These are phyloP conservation scores for Malurus cyaneus DNA, from an alignment of 2,113 vertebrate species.

Conservation along the genomic window DNA sequence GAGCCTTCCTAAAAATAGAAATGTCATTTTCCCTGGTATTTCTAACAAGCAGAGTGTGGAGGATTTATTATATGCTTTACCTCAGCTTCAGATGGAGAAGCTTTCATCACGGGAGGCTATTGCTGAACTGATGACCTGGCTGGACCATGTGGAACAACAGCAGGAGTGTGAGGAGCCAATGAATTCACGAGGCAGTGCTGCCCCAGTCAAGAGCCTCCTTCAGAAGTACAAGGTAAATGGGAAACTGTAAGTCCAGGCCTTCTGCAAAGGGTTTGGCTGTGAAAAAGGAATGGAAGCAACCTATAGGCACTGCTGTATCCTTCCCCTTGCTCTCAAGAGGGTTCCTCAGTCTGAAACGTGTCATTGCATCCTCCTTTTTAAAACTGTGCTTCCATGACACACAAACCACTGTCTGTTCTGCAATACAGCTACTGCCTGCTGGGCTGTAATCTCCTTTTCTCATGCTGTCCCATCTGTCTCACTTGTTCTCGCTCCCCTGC, in stretches of 20 bases:
- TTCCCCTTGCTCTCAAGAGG: background rate
- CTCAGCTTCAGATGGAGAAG: constrained; percentile 83
- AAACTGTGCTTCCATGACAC: background rate
- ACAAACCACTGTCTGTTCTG: background rate
- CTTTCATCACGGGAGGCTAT: constrained; percentile 82
- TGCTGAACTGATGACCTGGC: constrained; percentile 79
- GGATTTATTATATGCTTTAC: constrained; percentile 53
- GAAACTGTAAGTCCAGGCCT: background rate
- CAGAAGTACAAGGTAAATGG: constrained; percentile 81
- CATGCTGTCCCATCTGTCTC: background rate
- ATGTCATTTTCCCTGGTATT: constrained; percentile 18
- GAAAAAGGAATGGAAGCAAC: background rate
- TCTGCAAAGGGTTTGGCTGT: background rate
- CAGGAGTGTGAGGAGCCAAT: constrained; percentile 18
- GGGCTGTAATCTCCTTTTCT: background rate
- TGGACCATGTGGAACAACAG: constrained; percentile 69
- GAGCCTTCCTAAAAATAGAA: constrained; percentile 54
- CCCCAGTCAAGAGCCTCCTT: constrained; percentile 72
- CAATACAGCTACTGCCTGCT: background rate
- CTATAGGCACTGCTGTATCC: background rate
- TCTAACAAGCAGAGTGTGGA: constrained; percentile 19
- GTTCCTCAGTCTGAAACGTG: background rate
- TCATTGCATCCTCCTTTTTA: background rate
- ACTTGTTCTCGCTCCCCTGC: background rate
- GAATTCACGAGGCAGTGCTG: background rate